phyloP scores from a whole-genome alignment of 2,113 vertebrate genomes.

The Pluvialis apricaria region DNA sequence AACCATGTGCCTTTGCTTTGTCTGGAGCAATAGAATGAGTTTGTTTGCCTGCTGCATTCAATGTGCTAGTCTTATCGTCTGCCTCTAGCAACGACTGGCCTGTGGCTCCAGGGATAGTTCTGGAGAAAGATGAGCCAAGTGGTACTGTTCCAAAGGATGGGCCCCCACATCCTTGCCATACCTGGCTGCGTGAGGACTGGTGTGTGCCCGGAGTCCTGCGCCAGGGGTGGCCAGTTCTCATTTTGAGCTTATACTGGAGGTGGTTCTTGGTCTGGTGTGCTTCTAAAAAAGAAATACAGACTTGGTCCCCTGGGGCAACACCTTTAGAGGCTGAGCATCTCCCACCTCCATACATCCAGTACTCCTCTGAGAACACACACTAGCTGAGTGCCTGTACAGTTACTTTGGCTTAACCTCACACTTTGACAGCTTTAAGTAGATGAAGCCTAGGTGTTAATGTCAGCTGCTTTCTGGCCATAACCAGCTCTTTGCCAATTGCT shows the following conservation, averaged over 20 bases:
- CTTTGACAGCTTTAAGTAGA: not conserved
- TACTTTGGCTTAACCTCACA: not conserved
- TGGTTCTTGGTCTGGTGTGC: rapidly evolving
- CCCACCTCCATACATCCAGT: rapidly evolving
- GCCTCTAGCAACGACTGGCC: rapidly evolving
- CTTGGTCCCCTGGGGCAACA: not conserved
- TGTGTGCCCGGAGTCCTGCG: rapidly evolving
- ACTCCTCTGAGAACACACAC: not conserved
- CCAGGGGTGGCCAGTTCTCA: not conserved
- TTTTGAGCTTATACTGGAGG: not conserved
- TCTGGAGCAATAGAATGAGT: rapidly evolving
- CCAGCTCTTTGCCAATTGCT: not conserved
- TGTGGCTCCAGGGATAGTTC: not conserved
- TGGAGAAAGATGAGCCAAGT: not conserved
- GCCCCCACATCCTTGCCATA: rapidly evolving
- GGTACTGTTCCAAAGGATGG: not conserved
- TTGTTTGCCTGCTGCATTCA: rapidly evolving
- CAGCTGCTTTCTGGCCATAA: not conserved
- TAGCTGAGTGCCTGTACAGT: not conserved
- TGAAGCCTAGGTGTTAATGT: not conserved
- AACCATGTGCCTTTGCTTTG: not conserved
- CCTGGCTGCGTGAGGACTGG: not conserved
- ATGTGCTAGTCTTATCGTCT: not conserved
- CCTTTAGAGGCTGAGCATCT: not conserved
- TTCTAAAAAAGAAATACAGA: rapidly evolving